Conservation (phyloP, 2,888 invertebrate genomes). For the Dromius quadrimaculatus region DNA sequence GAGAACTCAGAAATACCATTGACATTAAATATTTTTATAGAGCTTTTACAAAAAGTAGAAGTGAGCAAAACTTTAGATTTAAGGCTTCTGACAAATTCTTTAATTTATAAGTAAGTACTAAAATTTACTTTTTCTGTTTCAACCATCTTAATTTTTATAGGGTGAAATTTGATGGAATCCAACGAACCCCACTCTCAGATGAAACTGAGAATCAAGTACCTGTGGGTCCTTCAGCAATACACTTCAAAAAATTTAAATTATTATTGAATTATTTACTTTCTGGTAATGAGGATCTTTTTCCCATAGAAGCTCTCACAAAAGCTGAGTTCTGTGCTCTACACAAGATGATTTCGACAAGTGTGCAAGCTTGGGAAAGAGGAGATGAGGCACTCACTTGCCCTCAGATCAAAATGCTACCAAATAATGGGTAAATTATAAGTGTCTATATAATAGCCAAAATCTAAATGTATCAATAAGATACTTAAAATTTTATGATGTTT, state of each 20-base stretch:
- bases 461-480: not conserved
- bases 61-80: slow-evolving; percentile 68
- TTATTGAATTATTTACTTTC: slow-evolving; percentile 73
- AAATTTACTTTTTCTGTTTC: not conserved
- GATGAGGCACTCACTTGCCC: slow-evolving; percentile 72
- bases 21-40: slow-evolving; percentile 72
- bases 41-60: slow-evolving; percentile 74
- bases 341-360: slow-evolving; percentile 71
- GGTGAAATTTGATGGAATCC: slow-evolving; percentile 73
- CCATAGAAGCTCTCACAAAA: slow-evolving; percentile 62
- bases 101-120: slow-evolving; percentile 70
- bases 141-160: slow-evolving; percentile 62
- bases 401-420: slow-evolving; percentile 37
- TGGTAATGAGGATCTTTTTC: slow-evolving; percentile 63
- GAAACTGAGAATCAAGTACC: slow-evolving; percentile 70
- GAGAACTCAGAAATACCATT: slow-evolving; percentile 67
- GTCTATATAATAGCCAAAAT: not conserved
- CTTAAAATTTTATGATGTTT: not conserved
- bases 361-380: slow-evolving; percentile 72
- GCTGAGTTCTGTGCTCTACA: slow-evolving; percentile 70
- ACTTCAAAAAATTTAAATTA: slow-evolving; percentile 72
- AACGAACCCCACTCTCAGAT: slow-evolving; percentile 66
- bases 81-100: slow-evolving; percentile 69
- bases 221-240: slow-evolving; percentile 71
- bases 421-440: slow-evolving; percentile 27